phyloP scores from a whole-genome alignment of 2,888 invertebrate genomes.

The Carcina quercana region DNA sequence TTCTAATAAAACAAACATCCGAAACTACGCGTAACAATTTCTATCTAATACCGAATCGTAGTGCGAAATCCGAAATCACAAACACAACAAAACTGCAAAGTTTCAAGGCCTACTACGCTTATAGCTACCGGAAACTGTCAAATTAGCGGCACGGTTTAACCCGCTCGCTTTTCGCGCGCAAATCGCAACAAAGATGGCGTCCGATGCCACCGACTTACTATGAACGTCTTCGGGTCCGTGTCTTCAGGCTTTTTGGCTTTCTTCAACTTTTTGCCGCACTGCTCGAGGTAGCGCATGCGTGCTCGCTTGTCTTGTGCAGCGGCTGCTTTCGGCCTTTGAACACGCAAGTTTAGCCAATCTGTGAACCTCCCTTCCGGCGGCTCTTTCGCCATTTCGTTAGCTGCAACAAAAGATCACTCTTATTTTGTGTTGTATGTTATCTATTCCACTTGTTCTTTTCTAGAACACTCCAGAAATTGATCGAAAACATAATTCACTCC shows the following conservation, averaged over 20 bases:
- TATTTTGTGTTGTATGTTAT: too few relatives aligned
- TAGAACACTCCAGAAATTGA: too few relatives aligned
- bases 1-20: too few relatives aligned
- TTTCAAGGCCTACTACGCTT: constrained; percentile 20
- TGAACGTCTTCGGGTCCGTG: constrained; percentile 43
- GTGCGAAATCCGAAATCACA: too few relatives aligned
- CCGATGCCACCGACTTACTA: constrained; percentile 40
- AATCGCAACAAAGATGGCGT: constrained; percentile 1
- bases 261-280: constrained; percentile 40
- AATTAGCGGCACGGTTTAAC: not conserved
- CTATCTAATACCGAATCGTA: too few relatives aligned
- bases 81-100: constrained; percentile 15
- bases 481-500: too few relatives aligned
- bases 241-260: constrained; percentile 25
- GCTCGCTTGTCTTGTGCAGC: constrained; percentile 23
- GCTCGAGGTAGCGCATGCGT: constrained; percentile 55
- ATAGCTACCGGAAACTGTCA: not conserved
- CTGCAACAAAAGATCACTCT: constrained; percentile 41
- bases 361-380: constrained; percentile 60
- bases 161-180: not conserved
- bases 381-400: constrained; percentile 61
- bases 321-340: constrained; percentile 51
- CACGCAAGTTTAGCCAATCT: constrained; percentile 60
- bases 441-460: too few relatives aligned
- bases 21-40: too few relatives aligned